Evolutionary conservation across 2,888 invertebrate genomes (phyloP).

Genomic region (Muscina levida): DNA sequence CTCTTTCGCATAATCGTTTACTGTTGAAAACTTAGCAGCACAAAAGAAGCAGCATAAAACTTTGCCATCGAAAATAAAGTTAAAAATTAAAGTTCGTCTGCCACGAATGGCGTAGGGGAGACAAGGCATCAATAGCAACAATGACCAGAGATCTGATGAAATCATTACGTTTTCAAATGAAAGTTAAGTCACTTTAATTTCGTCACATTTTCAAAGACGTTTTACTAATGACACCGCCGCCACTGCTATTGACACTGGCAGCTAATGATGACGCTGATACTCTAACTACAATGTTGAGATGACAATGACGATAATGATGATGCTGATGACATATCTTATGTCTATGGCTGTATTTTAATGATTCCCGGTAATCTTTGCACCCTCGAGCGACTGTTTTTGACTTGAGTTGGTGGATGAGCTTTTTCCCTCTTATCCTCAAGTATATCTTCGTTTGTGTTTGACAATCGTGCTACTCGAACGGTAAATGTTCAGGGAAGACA

Average conservation of each 20-base stretch:
- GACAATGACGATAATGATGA: neutral
- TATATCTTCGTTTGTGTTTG: conserved; percentile 8
- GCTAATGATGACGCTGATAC: neutral
- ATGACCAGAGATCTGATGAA: conserved; percentile 29
- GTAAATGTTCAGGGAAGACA: conserved; percentile 49
- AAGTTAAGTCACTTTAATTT: conserved; percentile 54
- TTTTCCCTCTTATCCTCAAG: conserved; percentile 15
- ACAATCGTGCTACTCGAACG: conserved; percentile 35
- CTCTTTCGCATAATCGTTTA: conserved; percentile 39
- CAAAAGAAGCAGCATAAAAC: conserved; percentile 11
- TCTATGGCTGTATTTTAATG: conserved; percentile 37
- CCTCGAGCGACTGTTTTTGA: conserved; percentile 37
- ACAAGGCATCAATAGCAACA: neutral
- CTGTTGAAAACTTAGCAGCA: conserved; percentile 36
- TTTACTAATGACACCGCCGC: conserved; percentile 25
- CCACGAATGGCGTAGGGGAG: neutral
- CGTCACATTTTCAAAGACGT: conserved; percentile 51
- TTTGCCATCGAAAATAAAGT: conserved; percentile 27
- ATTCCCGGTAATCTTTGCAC: conserved; percentile 43
- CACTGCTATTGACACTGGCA: conserved; percentile 10
- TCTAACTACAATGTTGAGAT: neutral
- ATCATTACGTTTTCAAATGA: conserved; percentile 53
- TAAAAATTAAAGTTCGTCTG: conserved; percentile 51
- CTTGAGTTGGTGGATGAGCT: neutral
- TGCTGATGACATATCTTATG: conserved; percentile 18